Percentiles rank a stretch among this genome's conserved stretches.
Conservation (phyloP, 2,888 invertebrate species). For the Strigamia crassipes region DNA sequence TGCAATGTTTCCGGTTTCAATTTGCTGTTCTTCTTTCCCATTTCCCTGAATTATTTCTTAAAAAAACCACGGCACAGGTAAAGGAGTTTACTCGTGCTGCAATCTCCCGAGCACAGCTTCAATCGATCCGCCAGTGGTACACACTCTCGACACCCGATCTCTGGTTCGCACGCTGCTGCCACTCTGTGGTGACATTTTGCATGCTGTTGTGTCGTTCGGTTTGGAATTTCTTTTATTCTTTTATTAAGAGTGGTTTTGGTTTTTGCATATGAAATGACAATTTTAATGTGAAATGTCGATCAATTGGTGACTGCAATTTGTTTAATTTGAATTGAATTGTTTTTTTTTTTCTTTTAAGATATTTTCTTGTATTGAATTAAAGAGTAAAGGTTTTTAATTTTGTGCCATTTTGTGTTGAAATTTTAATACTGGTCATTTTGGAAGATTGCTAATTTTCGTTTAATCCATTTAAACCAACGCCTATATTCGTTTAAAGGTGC, state of each 20-base stretch:
- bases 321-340: no score
- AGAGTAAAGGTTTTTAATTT: no score
- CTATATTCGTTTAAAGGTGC: no score
- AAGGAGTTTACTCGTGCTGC: constrained; percentile 12
- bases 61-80: constrained; percentile 38
- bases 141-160: constrained; percentile 3
- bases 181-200: neutral
- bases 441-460: no score
- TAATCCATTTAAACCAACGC: no score
- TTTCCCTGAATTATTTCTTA: constrained; percentile 56
- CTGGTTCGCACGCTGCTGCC: neutral
- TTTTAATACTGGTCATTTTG: no score
- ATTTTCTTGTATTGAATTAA: no score
- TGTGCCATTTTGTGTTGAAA: no score
- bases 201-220: neutral
- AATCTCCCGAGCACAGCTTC: constrained; percentile 3
- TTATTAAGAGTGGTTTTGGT: neutral
- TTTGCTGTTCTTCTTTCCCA: constrained; percentile 97
- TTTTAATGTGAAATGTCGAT: no score
- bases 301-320: no score
- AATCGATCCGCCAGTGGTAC: constrained; percentile 23
- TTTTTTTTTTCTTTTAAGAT: no score
- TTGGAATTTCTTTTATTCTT: neutral
- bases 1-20: constrained; percentile 94
- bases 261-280: no score